A percentile compares a stretch with the other conserved stretches of the same genome.
Conservation (phyloP, 2,797 vertebrate genomes). For the Tolypeutes matacus region DNA sequence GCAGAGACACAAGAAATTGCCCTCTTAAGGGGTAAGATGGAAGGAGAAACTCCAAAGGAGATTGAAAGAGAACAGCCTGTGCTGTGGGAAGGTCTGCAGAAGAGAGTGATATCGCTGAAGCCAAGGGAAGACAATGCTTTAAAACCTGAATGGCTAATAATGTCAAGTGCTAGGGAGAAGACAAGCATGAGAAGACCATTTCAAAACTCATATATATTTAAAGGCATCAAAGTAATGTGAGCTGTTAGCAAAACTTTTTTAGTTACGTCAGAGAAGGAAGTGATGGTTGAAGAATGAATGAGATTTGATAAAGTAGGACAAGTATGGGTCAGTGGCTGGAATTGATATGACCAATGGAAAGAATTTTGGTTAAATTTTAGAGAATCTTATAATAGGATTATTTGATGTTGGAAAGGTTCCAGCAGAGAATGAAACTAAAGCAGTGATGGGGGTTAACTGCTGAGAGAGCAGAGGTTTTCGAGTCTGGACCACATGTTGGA, state of each 20-base stretch:
- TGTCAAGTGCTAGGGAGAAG: fast-evolving
- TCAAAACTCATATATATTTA: not conserved
- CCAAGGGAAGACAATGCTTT: not conserved
- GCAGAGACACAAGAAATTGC: not conserved
- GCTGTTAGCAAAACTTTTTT: not conserved
- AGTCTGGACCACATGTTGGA: fast-evolving
- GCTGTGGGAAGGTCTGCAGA: fast-evolving
- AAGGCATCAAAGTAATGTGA: not conserved
- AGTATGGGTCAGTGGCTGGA: not conserved
- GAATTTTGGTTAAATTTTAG: not conserved
- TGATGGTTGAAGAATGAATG: not conserved
- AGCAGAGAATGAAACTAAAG: fast-evolving
- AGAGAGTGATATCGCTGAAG: fast-evolving
- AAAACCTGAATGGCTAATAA: not conserved
- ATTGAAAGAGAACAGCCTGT: no score
- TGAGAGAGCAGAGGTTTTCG: fast-evolving
- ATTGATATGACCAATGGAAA: not conserved
- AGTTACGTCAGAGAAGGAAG: not conserved
- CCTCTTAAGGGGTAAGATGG: not conserved
- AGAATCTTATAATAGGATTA: not conserved
- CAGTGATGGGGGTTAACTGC: no score
- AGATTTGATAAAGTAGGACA: not conserved
- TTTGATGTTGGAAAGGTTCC: no score
- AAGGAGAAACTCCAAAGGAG: not conserved
- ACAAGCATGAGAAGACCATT: fast-evolving